phyloP scores from a whole-genome alignment of 2,113 vertebrate species.

The Nyctibius bracteatus region DNA sequence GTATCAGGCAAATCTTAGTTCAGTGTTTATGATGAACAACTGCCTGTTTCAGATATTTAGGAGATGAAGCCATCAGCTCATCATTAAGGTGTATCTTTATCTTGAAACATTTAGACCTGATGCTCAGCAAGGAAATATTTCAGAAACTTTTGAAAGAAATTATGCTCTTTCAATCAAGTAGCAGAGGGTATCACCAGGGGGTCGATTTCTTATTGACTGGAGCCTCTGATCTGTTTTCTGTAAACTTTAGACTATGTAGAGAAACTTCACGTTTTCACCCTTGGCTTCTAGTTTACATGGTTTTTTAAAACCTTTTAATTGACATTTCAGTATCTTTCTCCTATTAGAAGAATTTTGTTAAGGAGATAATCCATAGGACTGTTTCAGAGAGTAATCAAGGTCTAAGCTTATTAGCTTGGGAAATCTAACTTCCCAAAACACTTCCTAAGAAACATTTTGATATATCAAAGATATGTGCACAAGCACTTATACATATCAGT shows the following conservation, averaged over 20 bases:
- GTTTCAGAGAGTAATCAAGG: neutral
- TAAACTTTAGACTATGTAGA: neutral
- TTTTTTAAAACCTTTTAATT: neutral
- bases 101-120: neutral
- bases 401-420: neutral
- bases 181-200: neutral
- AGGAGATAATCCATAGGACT: neutral
- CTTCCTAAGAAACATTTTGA: neutral
- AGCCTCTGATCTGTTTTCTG: neutral
- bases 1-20: neutral
- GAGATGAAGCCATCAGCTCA: neutral
- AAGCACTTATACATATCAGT: neutral
- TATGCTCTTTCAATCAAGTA: neutral
- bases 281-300: neutral
- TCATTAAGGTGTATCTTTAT: neutral
- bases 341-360: neutral
- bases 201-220: neutral
- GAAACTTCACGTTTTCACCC: neutral
- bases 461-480: neutral
- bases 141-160: neutral
- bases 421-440: neutral
- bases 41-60: neutral
- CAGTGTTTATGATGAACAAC: neutral
- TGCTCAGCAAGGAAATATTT: neutral
- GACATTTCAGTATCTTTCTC: neutral